Conservation (phyloP, 2,797 vertebrate genomes). For the Crocidura indochinensis region DNA sequence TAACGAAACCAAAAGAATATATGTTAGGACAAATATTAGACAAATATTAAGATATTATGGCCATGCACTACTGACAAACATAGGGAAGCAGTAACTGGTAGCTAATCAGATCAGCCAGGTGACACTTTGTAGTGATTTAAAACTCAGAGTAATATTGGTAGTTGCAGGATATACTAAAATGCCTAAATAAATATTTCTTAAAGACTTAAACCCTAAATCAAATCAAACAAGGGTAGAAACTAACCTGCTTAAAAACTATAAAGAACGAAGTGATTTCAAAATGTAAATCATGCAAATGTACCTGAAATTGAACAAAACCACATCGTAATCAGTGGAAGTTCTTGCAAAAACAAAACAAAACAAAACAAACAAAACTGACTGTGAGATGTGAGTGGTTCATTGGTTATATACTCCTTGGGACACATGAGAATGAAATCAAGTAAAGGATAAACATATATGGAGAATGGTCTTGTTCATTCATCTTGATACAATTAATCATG, state of each 20-base stretch:
- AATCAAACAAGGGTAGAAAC: conserved; percentile 42
- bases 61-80: background rate
- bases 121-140: background rate
- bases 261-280: conserved; percentile 32
- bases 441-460: conserved; percentile 25
- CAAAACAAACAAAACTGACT: background rate
- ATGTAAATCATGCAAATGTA: conserved; percentile 22
- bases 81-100: background rate
- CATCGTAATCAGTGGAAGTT: background rate
- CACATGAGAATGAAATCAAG: conserved; percentile 10
- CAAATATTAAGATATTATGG: background rate
- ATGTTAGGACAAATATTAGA: background rate
- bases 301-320: conserved; percentile 47
- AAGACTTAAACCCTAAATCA: conserved; percentile 59
- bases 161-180: background rate
- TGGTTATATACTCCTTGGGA: background rate
- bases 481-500: background rate
- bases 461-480: background rate
- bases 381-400: fast-evolving
- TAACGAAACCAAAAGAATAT: conserved; percentile 15
- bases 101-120: background rate
- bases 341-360: background rate
- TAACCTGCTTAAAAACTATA: background rate
- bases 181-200: background rate
- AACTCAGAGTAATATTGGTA: conserved; percentile 26